phyloP scores from a whole-genome alignment of 2,888 invertebrate genomes.

The Autographa gamma region DNA sequence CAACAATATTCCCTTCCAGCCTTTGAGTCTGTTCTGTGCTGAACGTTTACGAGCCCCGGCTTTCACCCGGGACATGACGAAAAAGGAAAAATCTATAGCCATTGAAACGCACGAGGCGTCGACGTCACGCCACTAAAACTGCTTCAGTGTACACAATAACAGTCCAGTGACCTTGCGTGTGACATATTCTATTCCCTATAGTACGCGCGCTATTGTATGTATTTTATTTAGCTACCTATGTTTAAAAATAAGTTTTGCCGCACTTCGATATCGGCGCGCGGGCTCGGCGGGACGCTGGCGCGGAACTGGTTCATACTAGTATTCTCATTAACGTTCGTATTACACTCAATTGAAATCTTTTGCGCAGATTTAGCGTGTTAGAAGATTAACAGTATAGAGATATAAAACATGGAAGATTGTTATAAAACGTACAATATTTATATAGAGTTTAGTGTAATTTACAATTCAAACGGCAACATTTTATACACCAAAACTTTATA shows the following conservation, averaged over 20 bases:
- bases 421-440: neutral
- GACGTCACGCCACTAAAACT: conserved; percentile 25
- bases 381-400: neutral
- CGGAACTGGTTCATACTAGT: conserved; percentile 33
- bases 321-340: conserved; percentile 23
- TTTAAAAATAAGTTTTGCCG: conserved; percentile 49
- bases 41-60: neutral
- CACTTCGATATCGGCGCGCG: conserved; percentile 17
- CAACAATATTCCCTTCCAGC: neutral
- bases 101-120: conserved; percentile 22
- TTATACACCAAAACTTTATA: no score
- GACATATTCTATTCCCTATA: conserved; percentile 41
- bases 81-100: conserved; percentile 26
- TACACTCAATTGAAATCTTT: conserved; percentile 5
- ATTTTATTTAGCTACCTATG: conserved; percentile 24
- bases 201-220: conserved; percentile 38
- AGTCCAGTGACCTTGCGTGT: conserved; percentile 54
- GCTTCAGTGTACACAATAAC: conserved; percentile 13
- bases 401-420: neutral
- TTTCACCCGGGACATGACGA: conserved; percentile 18
- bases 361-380: neutral
- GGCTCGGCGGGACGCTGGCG: conserved; percentile 10
- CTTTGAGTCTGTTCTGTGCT: neutral
- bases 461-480: neutral
- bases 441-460: neutral